These are phyloP conservation scores for Brachionus plicatilis DNA, from an alignment of 1,140 invertebrate species.

Conservation along the genomic window DNA sequence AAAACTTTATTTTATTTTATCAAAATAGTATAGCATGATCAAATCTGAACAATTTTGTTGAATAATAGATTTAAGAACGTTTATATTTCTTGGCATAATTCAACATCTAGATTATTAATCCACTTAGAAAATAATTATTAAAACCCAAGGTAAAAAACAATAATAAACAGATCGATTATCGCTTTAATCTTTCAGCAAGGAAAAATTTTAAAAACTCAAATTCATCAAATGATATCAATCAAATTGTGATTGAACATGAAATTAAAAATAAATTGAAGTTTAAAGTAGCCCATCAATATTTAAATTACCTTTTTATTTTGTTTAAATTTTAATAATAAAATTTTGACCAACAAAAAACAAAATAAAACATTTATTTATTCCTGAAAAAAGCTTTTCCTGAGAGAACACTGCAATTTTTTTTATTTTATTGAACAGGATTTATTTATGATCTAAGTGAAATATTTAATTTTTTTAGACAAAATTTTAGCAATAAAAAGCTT, in stretches of 20 bases:
- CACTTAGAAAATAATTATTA: background rate
- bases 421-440: no score
- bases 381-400: no score
- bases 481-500: background rate
- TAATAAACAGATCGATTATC: background rate
- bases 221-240: background rate
- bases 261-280: no score
- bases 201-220: background rate
- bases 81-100: background rate
- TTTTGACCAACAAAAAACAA: no score
- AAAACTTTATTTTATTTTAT: background rate
- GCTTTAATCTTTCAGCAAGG: background rate
- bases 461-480: background rate
- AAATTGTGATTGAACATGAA: background rate
- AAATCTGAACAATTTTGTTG: background rate
- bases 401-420: no score
- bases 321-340: no score
- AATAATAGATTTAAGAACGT: background rate
- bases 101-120: background rate
- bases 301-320: no score
- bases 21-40: background rate
- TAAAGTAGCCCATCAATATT: no score
- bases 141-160: background rate
- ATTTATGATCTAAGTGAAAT: no score
- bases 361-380: no score